These are phyloP conservation scores for Loris lydekkerianus DNA, from an alignment of 2,797 vertebrate genomes.

Conservation along the genomic window DNA sequence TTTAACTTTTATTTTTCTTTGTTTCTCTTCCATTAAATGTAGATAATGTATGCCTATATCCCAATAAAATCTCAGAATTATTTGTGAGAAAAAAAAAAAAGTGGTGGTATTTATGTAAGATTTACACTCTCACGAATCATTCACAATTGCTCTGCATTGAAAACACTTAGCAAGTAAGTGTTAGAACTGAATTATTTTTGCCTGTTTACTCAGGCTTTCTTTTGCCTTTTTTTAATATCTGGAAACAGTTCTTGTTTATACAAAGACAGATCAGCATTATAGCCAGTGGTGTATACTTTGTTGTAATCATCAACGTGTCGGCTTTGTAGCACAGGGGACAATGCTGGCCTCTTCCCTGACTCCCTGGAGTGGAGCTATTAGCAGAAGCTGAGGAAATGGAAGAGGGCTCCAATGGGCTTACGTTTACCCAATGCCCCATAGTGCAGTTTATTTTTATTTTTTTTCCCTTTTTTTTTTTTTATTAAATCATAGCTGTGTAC, in stretches of 20 bases:
- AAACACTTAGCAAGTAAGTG: not conserved
- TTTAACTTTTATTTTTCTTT: not conserved
- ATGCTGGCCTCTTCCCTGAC: not conserved
- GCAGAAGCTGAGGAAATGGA: too few relatives aligned
- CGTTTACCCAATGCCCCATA: not conserved
- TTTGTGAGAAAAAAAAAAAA: not conserved
- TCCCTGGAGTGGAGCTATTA: not conserved
- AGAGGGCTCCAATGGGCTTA: not conserved
- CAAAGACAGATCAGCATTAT: not conserved
- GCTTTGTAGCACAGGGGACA: not conserved
- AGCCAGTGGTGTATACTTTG: not conserved
- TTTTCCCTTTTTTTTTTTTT: too few relatives aligned
- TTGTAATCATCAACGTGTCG: not conserved
- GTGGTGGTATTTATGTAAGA: not conserved
- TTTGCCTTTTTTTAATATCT: constrained; percentile 16
- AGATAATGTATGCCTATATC: not conserved
- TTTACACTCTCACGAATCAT: not conserved
- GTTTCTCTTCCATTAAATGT: not conserved
- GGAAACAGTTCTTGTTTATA: not conserved
- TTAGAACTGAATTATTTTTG: not conserved
- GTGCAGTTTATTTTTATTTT: too few relatives aligned
- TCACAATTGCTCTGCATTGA: not conserved
- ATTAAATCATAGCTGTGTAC: too few relatives aligned
- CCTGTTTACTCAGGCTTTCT: not conserved
- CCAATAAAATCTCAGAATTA: not conserved